Percentiles rank a stretch among this genome's conserved stretches.
Evolutionary conservation across 2,888 invertebrate species (phyloP).

Genomic region (Dasysyrphus albostriatus): DNA sequence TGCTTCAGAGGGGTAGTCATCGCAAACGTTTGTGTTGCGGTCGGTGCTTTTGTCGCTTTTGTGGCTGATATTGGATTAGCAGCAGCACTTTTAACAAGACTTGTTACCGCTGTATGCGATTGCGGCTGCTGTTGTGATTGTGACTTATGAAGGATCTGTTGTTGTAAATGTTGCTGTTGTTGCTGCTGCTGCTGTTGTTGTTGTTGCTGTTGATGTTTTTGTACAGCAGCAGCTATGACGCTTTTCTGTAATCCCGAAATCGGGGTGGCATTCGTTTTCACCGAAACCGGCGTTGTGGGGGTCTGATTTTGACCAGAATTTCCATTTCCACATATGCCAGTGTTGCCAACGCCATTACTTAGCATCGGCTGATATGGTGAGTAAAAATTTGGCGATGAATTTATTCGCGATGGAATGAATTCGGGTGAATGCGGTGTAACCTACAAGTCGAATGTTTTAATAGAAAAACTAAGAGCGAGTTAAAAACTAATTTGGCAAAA

Average conservation of each 20-base stretch:
- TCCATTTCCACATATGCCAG: slow-evolving; percentile 71
- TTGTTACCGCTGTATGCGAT: slow-evolving; percentile 74
- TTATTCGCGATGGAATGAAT: slow-evolving; percentile 85
- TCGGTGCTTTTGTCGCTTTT: slow-evolving; percentile 79
- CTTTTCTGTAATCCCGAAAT: slow-evolving; percentile 81
- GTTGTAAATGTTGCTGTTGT: slow-evolving; percentile 77
- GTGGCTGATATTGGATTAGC: slow-evolving; percentile 75
- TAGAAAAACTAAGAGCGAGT: slow-evolving; percentile 75
- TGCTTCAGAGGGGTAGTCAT: slow-evolving; percentile 81
- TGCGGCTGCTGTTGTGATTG: slow-evolving; percentile 76
- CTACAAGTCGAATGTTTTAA: slow-evolving; percentile 83
- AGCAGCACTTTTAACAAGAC: slow-evolving; percentile 60
- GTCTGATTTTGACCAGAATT: slow-evolving; percentile 73
- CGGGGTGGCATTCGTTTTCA: slow-evolving; percentile 76
- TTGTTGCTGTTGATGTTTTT: slow-evolving; percentile 79
- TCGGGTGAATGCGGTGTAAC: slow-evolving; percentile 85
- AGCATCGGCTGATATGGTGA: slow-evolving; percentile 82
- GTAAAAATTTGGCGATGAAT: slow-evolving; percentile 83
- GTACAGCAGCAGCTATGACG: slow-evolving; percentile 79
- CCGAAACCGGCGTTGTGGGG: slow-evolving; percentile 69
- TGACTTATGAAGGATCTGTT: slow-evolving; percentile 73
- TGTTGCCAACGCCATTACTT: slow-evolving; percentile 80
- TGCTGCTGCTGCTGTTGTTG: slow-evolving; percentile 78
- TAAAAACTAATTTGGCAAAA: slow-evolving; percentile 70
- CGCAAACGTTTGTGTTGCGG: slow-evolving; percentile 79